Evolutionary conservation across 2,888 invertebrate species (phyloP).

Genomic region (Nomada fabriciana): DNA sequence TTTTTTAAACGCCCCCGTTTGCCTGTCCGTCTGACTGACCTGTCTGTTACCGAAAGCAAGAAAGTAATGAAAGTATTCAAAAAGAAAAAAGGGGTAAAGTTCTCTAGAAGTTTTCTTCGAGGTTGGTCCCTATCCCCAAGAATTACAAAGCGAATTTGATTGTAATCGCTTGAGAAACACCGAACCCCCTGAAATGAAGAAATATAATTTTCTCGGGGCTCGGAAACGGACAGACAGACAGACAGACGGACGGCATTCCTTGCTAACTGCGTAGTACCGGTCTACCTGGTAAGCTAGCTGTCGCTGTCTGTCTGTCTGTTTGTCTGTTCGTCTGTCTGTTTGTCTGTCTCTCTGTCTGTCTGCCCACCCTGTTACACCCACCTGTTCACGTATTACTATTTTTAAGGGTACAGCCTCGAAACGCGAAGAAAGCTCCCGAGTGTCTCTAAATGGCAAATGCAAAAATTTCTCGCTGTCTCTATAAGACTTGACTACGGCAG

Average conservation of each 20-base stretch:
- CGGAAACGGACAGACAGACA: conserved; percentile 79
- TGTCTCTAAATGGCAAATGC: neutral
- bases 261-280: conserved; percentile 73
- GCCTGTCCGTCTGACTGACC: conserved; percentile 78
- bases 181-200: conserved; percentile 4
- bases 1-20: conserved; percentile 62
- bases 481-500: neutral
- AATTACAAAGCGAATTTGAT: conserved; percentile 1
- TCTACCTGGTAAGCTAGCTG: conserved; percentile 81
- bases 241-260: conserved; percentile 76
- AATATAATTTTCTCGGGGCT: conserved; percentile 49
- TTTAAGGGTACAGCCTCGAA: conserved; percentile 61
- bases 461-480: neutral
- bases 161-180: conserved; percentile 7
- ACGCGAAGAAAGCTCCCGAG: neutral
- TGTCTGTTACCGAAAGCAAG: conserved; percentile 72
- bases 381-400: conserved; percentile 62
- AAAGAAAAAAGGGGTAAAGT: neutral
- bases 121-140: conserved; percentile 4
- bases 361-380: conserved; percentile 66
- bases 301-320: conserved; percentile 76
- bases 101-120: neutral
- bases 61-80: neutral
- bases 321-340: conserved; percentile 74
- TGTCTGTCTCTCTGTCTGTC: conserved; percentile 66